phyloP scores from a whole-genome alignment of 2,888 invertebrate species.

The Mellilla xanthometata region DNA sequence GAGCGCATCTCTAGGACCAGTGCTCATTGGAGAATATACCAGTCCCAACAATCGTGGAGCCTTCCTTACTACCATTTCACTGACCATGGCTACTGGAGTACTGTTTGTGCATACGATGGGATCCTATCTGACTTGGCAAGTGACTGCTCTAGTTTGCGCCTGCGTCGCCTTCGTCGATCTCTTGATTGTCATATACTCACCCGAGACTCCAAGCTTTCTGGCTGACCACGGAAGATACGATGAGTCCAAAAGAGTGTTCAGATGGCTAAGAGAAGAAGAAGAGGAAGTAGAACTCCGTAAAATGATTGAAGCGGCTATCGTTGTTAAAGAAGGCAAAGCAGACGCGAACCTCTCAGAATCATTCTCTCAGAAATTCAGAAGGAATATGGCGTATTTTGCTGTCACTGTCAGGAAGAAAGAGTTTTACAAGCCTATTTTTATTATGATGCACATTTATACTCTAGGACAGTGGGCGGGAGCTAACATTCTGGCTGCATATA shows the following conservation, averaged over 20 bases:
- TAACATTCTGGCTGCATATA: conserved; percentile 39
- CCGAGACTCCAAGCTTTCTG: conserved; percentile 85
- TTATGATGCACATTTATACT: conserved; percentile 47
- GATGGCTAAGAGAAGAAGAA: conserved; percentile 73
- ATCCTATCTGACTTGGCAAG: conserved; percentile 76
- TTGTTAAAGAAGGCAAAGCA: conserved; percentile 44
- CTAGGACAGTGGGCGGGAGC: conserved; percentile 39
- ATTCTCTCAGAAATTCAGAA: conserved; percentile 33
- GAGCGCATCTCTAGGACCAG: conserved; percentile 56
- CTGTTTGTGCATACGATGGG: conserved; percentile 81
- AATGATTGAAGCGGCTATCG: conserved; percentile 53
- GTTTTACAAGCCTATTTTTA: conserved; percentile 50
- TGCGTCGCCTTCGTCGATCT: conserved; percentile 64
- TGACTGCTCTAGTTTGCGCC: conserved; percentile 67
- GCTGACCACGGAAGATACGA: conserved; percentile 72
- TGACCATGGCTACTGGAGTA: conserved; percentile 79
- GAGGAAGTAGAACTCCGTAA: conserved; percentile 54
- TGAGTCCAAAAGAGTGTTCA: conserved; percentile 75
- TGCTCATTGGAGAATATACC: conserved; percentile 73
- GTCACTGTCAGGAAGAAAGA: conserved; percentile 41
- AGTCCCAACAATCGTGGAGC: conserved; percentile 80
- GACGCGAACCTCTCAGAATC: conserved; percentile 40
- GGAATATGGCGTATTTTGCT: conserved; percentile 36
- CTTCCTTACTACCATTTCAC: conserved; percentile 77
- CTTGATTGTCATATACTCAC: conserved; percentile 49